Evolutionary conservation across 2,888 invertebrate species (phyloP).

Genomic region (Petrolisthes manimaculis): DNA sequence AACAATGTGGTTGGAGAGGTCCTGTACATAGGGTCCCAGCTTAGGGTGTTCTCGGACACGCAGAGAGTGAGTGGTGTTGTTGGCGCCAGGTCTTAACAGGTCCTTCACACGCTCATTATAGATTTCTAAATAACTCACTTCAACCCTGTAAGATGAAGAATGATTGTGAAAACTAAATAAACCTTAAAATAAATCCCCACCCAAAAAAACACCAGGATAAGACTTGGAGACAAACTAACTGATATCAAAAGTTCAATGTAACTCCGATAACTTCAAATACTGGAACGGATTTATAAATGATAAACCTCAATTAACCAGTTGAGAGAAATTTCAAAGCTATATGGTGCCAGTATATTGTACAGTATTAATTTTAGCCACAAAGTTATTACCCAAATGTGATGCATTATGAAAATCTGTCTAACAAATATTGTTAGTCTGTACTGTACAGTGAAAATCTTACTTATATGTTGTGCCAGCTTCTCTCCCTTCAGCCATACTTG

Average conservation of each 20-base stretch:
- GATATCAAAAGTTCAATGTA: not conserved
- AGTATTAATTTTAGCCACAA: too few species aligned
- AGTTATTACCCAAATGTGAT: too few species aligned
- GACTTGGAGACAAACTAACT: not conserved
- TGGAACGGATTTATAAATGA: too few species aligned
- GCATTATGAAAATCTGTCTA: too few species aligned
- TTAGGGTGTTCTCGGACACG: conserved; percentile 85
- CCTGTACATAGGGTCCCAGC: conserved; percentile 87
- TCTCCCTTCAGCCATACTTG: conserved; percentile 84
- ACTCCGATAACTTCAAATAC: too few species aligned
- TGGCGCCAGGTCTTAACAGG: conserved; percentile 72
- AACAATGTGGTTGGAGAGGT: conserved; percentile 85
- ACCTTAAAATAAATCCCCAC: not conserved
- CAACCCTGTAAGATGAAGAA: conserved; percentile 75
- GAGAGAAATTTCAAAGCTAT: too few species aligned
- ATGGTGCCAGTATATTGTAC: too few species aligned
- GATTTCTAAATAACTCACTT: conserved; percentile 88
- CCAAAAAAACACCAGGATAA: not conserved
- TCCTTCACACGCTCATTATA: conserved; percentile 87
- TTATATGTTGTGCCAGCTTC: conserved; percentile 83
- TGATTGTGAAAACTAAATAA: not conserved
- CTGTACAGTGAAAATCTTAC: conserved; percentile 25
- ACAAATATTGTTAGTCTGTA: not conserved
- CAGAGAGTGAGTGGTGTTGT: conserved; percentile 76
- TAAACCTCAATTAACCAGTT: too few species aligned